Evolutionary conservation across 2,888 invertebrate genomes (phyloP).

Genomic region (Noctua pronuba): DNA sequence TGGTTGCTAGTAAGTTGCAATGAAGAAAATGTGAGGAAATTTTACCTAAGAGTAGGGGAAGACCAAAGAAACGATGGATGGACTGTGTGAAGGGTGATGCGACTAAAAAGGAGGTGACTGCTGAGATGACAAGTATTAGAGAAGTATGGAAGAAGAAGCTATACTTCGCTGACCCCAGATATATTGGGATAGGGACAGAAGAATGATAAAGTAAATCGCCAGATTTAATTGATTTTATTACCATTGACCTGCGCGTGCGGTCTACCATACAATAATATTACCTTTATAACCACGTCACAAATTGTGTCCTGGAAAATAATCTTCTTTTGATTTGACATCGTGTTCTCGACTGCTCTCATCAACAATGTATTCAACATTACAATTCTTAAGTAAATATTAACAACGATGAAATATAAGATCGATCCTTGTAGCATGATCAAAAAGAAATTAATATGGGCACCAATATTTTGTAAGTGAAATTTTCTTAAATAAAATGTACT

Average conservation of each 20-base stretch:
- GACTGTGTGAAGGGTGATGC: background rate
- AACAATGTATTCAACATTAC: constrained; percentile 73
- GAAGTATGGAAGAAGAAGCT: background rate
- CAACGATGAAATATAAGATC: constrained; percentile 70
- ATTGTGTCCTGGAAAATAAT: constrained; percentile 65
- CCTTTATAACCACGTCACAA: constrained; percentile 65
- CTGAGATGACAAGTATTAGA: background rate
- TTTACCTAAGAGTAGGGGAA: background rate
- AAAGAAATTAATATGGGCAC: constrained; percentile 70
- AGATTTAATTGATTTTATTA: background rate
- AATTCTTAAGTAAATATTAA: constrained; percentile 72
- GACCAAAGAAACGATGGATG: background rate
- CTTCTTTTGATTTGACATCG: constrained; percentile 61
- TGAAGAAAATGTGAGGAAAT: background rate
- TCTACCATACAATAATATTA: constrained; percentile 44
- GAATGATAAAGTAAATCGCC: background rate
- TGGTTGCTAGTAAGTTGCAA: background rate
- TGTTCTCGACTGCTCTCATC: constrained; percentile 63
- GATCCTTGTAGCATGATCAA: constrained; percentile 75
- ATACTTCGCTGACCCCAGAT: background rate
- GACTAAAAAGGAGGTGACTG: background rate
- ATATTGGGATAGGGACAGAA: background rate
- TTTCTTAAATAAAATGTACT: constrained; percentile 65
- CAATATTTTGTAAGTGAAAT: constrained; percentile 71
- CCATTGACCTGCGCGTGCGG: background rate